Evolutionary conservation across 1,140 invertebrate genomes (phyloP).

Genomic region (Hestina assimilis): DNA sequence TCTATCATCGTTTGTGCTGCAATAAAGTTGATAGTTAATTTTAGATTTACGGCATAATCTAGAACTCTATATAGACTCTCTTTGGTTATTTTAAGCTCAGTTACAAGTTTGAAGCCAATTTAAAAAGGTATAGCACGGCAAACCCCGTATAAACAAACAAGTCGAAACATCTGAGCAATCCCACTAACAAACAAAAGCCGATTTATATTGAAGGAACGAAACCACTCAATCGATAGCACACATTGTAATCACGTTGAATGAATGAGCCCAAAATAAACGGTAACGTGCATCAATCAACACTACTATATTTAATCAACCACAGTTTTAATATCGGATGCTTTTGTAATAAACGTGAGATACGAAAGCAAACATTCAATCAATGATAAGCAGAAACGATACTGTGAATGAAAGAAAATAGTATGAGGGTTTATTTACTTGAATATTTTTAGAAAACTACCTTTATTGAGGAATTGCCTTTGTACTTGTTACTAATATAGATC

Average conservation of each 20-base stretch:
- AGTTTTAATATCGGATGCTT: constrained; percentile 28
- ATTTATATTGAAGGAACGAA: constrained; percentile 18
- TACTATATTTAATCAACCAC: constrained; percentile 32
- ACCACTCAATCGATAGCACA: constrained; percentile 22
- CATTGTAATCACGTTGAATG: constrained; percentile 21
- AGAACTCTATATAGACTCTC: no score
- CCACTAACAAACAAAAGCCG: constrained; percentile 7
- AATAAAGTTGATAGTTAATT: no score
- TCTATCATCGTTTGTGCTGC: no score
- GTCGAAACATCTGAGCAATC: not conserved
- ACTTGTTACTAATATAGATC: no score
- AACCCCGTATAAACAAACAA: not conserved
- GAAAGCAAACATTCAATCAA: constrained; percentile 17
- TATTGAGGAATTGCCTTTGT: no score
- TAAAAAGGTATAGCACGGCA: not conserved
- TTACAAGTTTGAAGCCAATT: not conserved
- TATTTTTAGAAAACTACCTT: no score
- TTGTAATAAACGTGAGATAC: constrained; percentile 24
- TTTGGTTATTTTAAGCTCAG: not conserved
- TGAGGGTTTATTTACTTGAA: no score
- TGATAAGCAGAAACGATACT: constrained; percentile 9
- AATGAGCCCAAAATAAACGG: constrained; percentile 30
- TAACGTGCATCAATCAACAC: constrained; percentile 35
- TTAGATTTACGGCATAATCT: no score
- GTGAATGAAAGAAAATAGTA: not conserved